phyloP scores from a whole-genome alignment of 2,888 invertebrate genomes.

The Eumacrocentrus americanus region DNA sequence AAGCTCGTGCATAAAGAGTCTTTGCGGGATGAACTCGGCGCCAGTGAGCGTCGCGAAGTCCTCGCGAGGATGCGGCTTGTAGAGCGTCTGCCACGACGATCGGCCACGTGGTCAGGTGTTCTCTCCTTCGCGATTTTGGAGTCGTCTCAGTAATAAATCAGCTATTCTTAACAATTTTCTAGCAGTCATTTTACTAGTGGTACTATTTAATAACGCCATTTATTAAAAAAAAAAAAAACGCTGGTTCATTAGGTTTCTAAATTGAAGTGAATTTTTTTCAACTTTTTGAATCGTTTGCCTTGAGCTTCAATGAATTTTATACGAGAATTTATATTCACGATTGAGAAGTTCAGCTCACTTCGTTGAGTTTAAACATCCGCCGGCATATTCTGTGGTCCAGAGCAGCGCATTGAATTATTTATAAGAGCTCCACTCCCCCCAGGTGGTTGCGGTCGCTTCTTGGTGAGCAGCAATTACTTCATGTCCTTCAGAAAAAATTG shows the following conservation, averaged over 20 bases:
- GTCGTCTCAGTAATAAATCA: too few species aligned
- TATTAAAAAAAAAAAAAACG: not conserved
- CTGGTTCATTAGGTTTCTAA: not conserved
- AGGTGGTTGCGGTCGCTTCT: conserved; percentile 23
- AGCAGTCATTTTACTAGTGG: too few species aligned
- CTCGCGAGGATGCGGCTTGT: conserved; percentile 32
- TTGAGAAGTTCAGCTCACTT: not conserved
- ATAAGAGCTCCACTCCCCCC: conserved; percentile 13
- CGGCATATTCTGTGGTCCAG: conserved; percentile 11
- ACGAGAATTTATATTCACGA: not conserved
- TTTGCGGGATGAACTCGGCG: conserved; percentile 26
- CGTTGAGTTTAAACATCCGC: not conserved
- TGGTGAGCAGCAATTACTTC: conserved; percentile 5
- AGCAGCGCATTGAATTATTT: conserved; percentile 29
- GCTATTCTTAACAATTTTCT: too few species aligned
- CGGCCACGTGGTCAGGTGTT: conserved; percentile 35
- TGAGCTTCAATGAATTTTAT: not conserved
- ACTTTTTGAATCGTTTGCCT: too few species aligned
- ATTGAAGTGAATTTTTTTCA: not conserved
- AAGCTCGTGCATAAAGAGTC: conserved; percentile 36
- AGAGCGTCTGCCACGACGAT: conserved; percentile 16
- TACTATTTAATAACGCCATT: too few species aligned
- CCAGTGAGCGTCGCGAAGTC: conserved; percentile 40
- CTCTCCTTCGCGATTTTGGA: too few species aligned
- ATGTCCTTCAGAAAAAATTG: not conserved